These are phyloP conservation scores for Acrobasis repandana DNA, from an alignment of 2,888 invertebrate species.

Conservation along the genomic window DNA sequence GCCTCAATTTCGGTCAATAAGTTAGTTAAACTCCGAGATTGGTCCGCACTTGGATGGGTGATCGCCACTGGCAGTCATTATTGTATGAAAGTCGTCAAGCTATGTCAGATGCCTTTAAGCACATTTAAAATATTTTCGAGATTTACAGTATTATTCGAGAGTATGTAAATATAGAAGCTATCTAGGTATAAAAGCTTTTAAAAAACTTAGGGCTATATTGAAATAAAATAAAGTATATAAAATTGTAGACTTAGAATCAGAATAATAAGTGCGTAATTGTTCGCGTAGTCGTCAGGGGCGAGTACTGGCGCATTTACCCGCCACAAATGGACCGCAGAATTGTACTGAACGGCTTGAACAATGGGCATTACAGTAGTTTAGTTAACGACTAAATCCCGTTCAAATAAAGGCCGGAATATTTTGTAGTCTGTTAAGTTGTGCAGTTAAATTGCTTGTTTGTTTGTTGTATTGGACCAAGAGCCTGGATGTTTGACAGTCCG, in stretches of 20 bases:
- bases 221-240: background rate
- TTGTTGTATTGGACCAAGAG: background rate
- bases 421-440: conserved; percentile 29
- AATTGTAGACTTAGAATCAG: background rate
- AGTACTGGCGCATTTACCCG: conserved; percentile 37
- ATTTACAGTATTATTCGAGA: too few relatives aligned
- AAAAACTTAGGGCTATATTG: too few relatives aligned
- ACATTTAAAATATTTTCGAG: too few relatives aligned
- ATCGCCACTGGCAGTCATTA: too few relatives aligned
- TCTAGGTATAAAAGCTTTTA: too few relatives aligned
- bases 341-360: conserved; percentile 57
- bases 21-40: too few relatives aligned
- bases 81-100: too few relatives aligned
- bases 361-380: conserved; percentile 58
- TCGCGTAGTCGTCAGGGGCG: conserved; percentile 33
- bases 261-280: conserved; percentile 16
- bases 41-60: too few relatives aligned
- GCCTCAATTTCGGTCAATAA: too few relatives aligned
- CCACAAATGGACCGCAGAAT: conserved; percentile 63
- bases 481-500: too few relatives aligned
- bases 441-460: background rate
- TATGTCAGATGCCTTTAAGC: too few relatives aligned
- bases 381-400: conserved; percentile 56
- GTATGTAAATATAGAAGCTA: too few relatives aligned
- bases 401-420: conserved; percentile 54